Percentiles rank a stretch among this genome's conserved stretches.
phyloP scores from a whole-genome alignment of 2,113 vertebrate genomes.

The Gasterosteus nipponicus region DNA sequence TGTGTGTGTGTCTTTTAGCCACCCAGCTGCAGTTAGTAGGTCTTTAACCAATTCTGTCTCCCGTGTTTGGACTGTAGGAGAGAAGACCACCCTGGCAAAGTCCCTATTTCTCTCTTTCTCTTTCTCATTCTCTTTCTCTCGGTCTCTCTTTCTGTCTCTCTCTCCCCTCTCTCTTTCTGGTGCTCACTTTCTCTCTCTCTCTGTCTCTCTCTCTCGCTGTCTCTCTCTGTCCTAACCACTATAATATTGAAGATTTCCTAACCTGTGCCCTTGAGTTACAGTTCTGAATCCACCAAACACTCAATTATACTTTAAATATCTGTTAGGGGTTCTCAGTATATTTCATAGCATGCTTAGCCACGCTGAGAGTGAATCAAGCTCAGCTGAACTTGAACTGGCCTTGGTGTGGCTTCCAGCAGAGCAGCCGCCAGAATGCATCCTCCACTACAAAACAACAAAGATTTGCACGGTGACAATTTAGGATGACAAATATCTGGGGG shows the following conservation, averaged over 20 bases:
- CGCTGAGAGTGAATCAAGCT: slow-evolving; percentile 19
- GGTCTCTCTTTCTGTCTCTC: not conserved
- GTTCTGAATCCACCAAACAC: slow-evolving; percentile 43
- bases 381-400: slow-evolving; percentile 10
- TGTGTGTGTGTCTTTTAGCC: slow-evolving; percentile 26
- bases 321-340: slow-evolving; percentile 30
- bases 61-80: slow-evolving; percentile 49
- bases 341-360: slow-evolving; percentile 28
- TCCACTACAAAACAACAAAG: not conserved
- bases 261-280: slow-evolving; percentile 48
- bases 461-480: not conserved
- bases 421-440: not conserved
- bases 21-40: slow-evolving; percentile 40
- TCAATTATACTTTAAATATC: slow-evolving; percentile 51
- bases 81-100: slow-evolving; percentile 60
- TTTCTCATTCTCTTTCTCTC: not conserved
- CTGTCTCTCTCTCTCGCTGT: not conserved
- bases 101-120: slow-evolving; percentile 21
- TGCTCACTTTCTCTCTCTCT: not conserved
- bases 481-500: not conserved
- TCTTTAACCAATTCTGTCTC: slow-evolving; percentile 35
- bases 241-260: slow-evolving; percentile 63
- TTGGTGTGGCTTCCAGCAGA: not conserved
- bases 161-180: not conserved
- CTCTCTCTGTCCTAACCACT: slow-evolving; percentile 25